Conservation (phyloP, 2,797 vertebrate species). For the Catharus ustulatus region DNA sequence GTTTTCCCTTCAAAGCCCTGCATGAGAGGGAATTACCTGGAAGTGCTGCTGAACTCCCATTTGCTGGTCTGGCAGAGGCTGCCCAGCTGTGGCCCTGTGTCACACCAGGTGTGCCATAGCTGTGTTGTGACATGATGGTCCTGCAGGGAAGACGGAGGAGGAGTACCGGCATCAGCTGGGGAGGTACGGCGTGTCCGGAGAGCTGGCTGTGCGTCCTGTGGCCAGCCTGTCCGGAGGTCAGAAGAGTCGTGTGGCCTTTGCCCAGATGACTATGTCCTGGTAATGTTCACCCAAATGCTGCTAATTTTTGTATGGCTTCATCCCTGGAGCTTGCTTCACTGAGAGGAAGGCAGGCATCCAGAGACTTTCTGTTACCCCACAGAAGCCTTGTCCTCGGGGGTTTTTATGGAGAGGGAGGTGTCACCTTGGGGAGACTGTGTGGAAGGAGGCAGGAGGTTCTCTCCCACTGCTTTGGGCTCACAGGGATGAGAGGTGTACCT, state of each 20-base stretch:
- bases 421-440: not conserved
- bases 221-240: constrained; percentile 95
- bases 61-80: not conserved
- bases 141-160: constrained; percentile 89
- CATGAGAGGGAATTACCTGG: not conserved
- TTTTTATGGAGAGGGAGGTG: not conserved
- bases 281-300: constrained; percentile 63
- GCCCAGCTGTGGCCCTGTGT: not conserved
- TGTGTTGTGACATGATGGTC: not conserved
- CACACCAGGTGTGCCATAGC: not conserved
- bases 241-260: constrained; percentile 96
- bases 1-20: not conserved
- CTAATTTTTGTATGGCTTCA: not conserved
- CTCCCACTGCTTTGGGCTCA: not conserved
- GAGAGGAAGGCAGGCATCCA: not conserved
- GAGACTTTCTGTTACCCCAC: not conserved
- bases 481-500: not conserved
- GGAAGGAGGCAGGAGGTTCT: not conserved
- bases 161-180: constrained; percentile 96
- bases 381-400: not conserved
- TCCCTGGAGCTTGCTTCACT: not conserved
- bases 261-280: constrained; percentile 98
- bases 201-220: constrained; percentile 88
- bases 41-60: not conserved
- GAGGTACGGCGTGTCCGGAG: constrained; percentile 92